Base-by-base conservation (phyloP, 2,113 vertebrate species). In the Colistium nudipinnis region DNA sequence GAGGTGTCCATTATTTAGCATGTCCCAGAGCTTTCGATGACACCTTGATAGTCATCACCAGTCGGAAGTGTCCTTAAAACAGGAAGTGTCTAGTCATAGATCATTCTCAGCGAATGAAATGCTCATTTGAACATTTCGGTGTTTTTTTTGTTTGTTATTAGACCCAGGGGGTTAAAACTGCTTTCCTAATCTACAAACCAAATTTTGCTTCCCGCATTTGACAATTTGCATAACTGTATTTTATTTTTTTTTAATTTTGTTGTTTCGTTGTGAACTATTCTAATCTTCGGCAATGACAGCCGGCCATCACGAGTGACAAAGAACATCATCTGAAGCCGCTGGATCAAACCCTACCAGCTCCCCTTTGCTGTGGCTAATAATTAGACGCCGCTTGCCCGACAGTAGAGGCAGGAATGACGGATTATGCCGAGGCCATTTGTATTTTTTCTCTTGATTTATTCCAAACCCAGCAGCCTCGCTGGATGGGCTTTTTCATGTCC, bases 361-460 rank as follows among this genome's bases (percentile, higher is more conserved):
- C 17, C 6, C 54, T 69, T 76, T 35, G 11, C 52, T 47, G 60
- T 22, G 68, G 52, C 63, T 59, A 16, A 69, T 80, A 68, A 82
- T 82, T 53, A 69, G 36, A 62, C 11, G 39, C 55, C 61, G 51
- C 70, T 68, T 62, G 52, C 39, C 0, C 48, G 65, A 79, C 62
- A 68, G 53, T 14, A 27, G 65, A 38, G 33, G 62, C 51, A 61
- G 53, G 33, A 66, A 27, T 66, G 85, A 69, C 62, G 73, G 76
- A 78, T 78, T 69, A 69, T 31, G 4, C 24, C 10, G 64, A 70
- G 53, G 25, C 8, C 24, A 27, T 80, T 77, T 68, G 62, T n/a
- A 65, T 75, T 31, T 69, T 56, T 65, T 11, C 54, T 33, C 62
- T 38, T 68, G 62, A 82, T 80, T 71, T 83, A 79, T 76, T 79